Base-by-base conservation (phyloP, 2,797 vertebrate genomes). In the Vultur gryphus region DNA sequence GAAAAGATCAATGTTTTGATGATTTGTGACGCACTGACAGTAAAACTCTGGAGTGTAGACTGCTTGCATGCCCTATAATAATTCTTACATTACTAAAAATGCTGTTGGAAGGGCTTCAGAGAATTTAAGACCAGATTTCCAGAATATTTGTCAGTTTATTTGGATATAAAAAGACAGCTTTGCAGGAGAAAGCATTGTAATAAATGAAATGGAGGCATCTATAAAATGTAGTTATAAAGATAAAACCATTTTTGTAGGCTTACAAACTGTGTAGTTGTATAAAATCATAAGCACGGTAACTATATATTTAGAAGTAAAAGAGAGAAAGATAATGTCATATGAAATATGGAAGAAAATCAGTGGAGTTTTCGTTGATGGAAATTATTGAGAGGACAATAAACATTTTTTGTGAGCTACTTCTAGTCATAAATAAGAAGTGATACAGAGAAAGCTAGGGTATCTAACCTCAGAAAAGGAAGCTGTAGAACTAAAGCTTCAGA, bases 191-290 rank as follows among this genome's bases (percentile, higher is more conserved):
- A 43, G 26, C 6, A 7, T 43, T 84, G 46, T 89, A 90, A 59
- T 86, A 89, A 95, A 82, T 87, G 54, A 94, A 84, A 85, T 49
- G 5, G 37, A 87, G 24, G 57, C 49, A 57, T 49, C 48, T 72
- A 51, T 96, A 82, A 97, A 90, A 90, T 23, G 85, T 21, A 91
- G 84, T 94, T 96, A 52, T 61, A 88, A 95, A 96, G 62, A 71
- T 77, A 95, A 92, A 96, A 73, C 26, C 31, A 18, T 66, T 95
- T 90, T 85, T 93, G 65, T 70, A 52, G 28, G 78, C 13, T 90
- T 90, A 58, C 16, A 59, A 51, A 86, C 43, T n/a, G 35, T 80
- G 55, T 66, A 17, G 28, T 78, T 57, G 7, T 89, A 59, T 88
- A 73, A 95, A 89, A 91, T 54, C 57, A 4, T 67, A 55, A 65